These are phyloP conservation scores for Artemia sp. DNA, from an alignment of 2,888 invertebrate genomes.

Conservation along the genomic window DNA sequence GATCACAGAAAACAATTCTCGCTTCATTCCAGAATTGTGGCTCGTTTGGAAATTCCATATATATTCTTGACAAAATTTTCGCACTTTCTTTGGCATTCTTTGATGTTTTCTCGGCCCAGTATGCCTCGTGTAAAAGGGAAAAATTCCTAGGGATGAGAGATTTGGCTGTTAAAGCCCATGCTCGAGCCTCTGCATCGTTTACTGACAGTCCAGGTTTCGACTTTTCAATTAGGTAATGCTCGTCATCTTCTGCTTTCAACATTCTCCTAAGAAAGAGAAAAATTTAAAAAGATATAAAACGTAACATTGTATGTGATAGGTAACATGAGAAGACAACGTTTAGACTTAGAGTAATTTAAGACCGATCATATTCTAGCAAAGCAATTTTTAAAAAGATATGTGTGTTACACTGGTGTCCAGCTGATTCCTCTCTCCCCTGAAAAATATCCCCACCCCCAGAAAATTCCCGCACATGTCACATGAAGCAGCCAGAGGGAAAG, in stretches of 20 bases:
- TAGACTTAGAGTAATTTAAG: too few relatives aligned
- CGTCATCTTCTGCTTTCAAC: neutral
- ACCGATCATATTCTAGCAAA: too few relatives aligned
- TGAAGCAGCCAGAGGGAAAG: too few relatives aligned
- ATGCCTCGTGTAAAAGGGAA: conserved; percentile 4
- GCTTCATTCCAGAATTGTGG: conserved; percentile 9
- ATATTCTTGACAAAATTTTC: conserved; percentile 5
- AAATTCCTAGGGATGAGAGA: conserved; percentile 12
- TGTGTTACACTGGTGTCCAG: too few relatives aligned
- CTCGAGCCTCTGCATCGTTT: neutral
- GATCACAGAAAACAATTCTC: neutral
- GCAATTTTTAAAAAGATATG: too few relatives aligned
- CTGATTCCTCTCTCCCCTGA: too few relatives aligned
- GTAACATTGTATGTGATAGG: too few relatives aligned
- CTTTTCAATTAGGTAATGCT: neutral
- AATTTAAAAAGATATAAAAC: too few relatives aligned
- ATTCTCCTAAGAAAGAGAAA: too few relatives aligned
- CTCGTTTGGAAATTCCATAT: conserved; percentile 1
- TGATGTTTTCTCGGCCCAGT: neutral
- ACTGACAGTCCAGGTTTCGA: neutral
- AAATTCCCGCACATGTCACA: too few relatives aligned
- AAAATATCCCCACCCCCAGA: too few relatives aligned
- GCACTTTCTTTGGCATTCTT: conserved; percentile 12
- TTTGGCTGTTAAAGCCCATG: conserved; percentile 9
- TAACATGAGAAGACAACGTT: too few relatives aligned